Conservation (phyloP, 2,888 invertebrate genomes). For the Ptilodon capucinus region DNA sequence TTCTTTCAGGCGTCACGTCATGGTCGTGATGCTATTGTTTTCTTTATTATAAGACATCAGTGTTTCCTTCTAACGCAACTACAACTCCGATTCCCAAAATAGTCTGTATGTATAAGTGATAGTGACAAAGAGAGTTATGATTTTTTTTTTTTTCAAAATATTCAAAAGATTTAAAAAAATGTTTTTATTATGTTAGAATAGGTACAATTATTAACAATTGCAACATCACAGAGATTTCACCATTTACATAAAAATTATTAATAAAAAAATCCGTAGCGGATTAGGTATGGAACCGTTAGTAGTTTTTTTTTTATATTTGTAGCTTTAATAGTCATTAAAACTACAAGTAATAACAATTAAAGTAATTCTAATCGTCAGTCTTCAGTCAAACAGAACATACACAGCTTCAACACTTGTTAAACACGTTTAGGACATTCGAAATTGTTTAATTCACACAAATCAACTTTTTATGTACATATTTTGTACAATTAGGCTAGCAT, state of each 20-base stretch:
- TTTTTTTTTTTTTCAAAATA: neutral
- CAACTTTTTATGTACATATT: neutral
- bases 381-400: conserved; percentile 67
- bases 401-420: conserved; percentile 27
- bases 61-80: too few species aligned
- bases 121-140: neutral
- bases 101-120: too few species aligned
- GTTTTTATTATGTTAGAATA: conserved; percentile 1
- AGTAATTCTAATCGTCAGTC: conserved; percentile 64
- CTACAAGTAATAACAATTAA: conserved; percentile 35
- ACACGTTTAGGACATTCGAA: neutral
- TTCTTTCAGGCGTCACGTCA: too few species aligned
- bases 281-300: conserved; percentile 15
- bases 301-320: conserved; percentile 17
- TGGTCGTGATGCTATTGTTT: too few species aligned
- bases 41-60: too few species aligned
- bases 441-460: neutral
- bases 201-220: neutral
- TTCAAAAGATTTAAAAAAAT: conserved; percentile 1
- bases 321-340: conserved; percentile 28
- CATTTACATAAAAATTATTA: conserved; percentile 27
- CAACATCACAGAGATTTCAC: conserved; percentile 17
- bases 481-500: conserved; percentile 23
- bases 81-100: too few species aligned
- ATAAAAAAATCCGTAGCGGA: conserved; percentile 11